phyloP scores from a whole-genome alignment of 2,888 invertebrate species.

The Seladonia tumulorum region DNA sequence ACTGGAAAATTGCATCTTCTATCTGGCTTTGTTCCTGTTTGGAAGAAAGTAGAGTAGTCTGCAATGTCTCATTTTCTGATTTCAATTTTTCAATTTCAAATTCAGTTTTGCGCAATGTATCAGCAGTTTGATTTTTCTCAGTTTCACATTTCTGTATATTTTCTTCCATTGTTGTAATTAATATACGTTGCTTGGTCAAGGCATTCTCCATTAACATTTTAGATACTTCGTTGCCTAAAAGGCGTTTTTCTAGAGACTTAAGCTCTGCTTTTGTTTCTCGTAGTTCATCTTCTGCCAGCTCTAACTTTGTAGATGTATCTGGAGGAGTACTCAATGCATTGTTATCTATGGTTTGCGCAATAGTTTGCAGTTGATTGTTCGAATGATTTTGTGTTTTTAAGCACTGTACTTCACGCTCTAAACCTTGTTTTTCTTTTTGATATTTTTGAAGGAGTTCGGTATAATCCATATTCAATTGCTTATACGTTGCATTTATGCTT shows the following conservation, averaged over 20 bases:
- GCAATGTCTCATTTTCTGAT: constrained; percentile 71
- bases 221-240: constrained; percentile 68
- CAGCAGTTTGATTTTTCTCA: constrained; percentile 68
- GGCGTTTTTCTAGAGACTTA: constrained; percentile 67
- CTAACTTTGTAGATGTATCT: constrained; percentile 67
- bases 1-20: constrained; percentile 75
- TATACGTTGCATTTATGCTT: constrained; percentile 69
- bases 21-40: constrained; percentile 76
- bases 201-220: constrained; percentile 69
- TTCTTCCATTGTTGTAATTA: constrained; percentile 72
- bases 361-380: constrained; percentile 6
- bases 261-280: constrained; percentile 65
- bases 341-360: constrained; percentile 10
- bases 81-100: constrained; percentile 69
- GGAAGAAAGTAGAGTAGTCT: constrained; percentile 67
- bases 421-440: constrained; percentile 68
- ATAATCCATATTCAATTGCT: constrained; percentile 72
- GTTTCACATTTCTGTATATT: constrained; percentile 68
- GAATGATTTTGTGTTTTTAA: constrained; percentile 43
- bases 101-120: constrained; percentile 57
- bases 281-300: constrained; percentile 72
- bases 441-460: constrained; percentile 64
- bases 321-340: constrained; percentile 8
- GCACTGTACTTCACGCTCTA: constrained; percentile 61
- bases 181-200: constrained; percentile 63